These are phyloP conservation scores for Uropsilus gracilis DNA, from an alignment of 2,113 vertebrate species.

Conservation along the genomic window DNA sequence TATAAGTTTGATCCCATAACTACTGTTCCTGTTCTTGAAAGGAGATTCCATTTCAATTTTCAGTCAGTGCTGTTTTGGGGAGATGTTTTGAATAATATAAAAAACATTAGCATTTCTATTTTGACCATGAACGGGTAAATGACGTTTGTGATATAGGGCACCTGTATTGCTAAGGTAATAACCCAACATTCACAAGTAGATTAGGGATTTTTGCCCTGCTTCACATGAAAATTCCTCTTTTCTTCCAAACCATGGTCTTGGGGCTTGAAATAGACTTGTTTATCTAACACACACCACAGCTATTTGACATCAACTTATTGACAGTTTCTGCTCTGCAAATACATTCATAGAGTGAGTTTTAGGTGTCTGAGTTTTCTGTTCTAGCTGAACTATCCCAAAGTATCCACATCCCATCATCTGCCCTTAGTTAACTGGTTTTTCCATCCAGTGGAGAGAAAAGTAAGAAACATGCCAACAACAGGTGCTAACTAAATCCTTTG, in stretches of 20 bases:
- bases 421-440: constrained; percentile 11
- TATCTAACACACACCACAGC: not conserved
- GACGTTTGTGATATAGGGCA: not conserved
- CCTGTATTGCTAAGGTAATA: constrained; percentile 2
- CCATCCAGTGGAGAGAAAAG: not conserved
- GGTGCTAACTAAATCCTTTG: constrained; percentile 20
- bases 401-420: not conserved
- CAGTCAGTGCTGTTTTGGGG: not conserved
- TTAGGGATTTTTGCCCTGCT: not conserved
- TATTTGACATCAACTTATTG: not conserved
- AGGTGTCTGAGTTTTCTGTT: constrained; percentile 25
- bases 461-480: constrained; percentile 7
- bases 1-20: not conserved
- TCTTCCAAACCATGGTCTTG: not conserved
- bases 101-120: constrained; percentile 9
- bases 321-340: not conserved
- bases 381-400: not conserved
- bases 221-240: constrained; percentile 5
- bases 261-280: constrained; percentile 1
- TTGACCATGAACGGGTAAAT: not conserved
- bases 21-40: not conserved
- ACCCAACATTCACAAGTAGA: not conserved
- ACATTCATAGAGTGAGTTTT: not conserved
- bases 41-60: not conserved
- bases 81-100: constrained; percentile 28